Evolutionary conservation across 2,113 vertebrate species (phyloP).

Genomic region (Gymnarchus niloticus): DNA sequence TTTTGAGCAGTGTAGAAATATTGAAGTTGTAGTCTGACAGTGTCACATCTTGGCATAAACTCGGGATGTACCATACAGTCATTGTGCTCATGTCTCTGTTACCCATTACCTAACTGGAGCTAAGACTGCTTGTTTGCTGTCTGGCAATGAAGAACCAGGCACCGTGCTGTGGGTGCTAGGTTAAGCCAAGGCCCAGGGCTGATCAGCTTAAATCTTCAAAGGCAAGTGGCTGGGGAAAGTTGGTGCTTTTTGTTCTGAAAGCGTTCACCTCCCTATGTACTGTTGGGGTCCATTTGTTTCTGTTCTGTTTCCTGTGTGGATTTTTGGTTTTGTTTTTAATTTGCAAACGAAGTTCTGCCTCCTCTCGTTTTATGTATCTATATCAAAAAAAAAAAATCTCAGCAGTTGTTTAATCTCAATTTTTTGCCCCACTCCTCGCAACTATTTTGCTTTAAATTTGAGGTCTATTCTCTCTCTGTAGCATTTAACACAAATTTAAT

Average conservation of each 20-base stretch:
- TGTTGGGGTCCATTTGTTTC: neutral
- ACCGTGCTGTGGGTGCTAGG: neutral
- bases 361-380: neutral
- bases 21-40: conserved; percentile 8
- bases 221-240: conserved; percentile 14
- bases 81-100: conserved; percentile 5
- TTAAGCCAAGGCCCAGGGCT: neutral
- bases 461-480: neutral
- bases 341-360: neutral
- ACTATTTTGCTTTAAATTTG: neutral
- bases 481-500: neutral
- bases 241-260: neutral
- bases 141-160: conserved; percentile 9
- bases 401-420: conserved; percentile 41
- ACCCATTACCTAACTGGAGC: conserved; percentile 42
- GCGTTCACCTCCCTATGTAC: neutral
- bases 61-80: neutral
- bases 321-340: conserved; percentile 16
- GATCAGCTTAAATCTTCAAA: neutral
- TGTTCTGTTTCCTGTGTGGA: neutral
- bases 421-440: neutral
- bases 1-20: neutral
- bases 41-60: neutral
- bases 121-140: conserved; percentile 15
- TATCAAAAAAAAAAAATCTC: conserved; percentile 29